Evolutionary conservation across 2,888 invertebrate genomes (phyloP).

Genomic region (Labia minor): DNA sequence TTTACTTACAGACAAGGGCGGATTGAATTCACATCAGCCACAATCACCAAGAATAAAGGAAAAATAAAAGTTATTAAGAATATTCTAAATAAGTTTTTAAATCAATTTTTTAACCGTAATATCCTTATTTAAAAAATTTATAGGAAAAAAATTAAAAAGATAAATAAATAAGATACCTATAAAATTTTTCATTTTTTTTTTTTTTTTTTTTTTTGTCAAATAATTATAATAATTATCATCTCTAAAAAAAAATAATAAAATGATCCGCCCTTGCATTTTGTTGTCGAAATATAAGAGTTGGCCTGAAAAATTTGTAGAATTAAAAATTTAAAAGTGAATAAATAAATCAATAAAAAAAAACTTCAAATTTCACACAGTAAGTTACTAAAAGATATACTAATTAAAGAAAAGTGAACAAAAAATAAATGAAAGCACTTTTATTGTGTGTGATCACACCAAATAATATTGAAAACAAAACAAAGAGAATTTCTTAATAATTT

Average conservation of each 20-base stretch:
- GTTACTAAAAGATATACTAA: slow-evolving; percentile 17
- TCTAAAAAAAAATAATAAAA: background rate
- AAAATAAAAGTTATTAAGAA: slow-evolving; percentile 22
- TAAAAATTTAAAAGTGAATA: no score
- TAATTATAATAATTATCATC: no score
- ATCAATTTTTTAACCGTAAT: no score
- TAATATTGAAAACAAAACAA: no score
- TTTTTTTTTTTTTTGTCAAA: no score
- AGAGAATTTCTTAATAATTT: no score
- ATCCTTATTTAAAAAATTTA: no score
- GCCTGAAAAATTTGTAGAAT: background rate
- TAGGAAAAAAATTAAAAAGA: no score
- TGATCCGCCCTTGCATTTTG: background rate
- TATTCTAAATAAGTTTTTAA: slow-evolving; percentile 22
- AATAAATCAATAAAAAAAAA: background rate
- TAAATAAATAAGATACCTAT: no score
- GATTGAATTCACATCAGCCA: slow-evolving; percentile 21
- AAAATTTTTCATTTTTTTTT: no score
- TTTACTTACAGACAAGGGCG: slow-evolving; percentile 26
- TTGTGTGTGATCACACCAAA: no score
- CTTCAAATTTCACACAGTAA: background rate
- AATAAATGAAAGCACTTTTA: slow-evolving; percentile 17
- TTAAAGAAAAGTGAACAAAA: no score
- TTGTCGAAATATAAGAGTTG: background rate
- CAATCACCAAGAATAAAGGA: slow-evolving; percentile 14